phyloP scores from a whole-genome alignment of 2,113 vertebrate genomes.

The Crotalus tigris region DNA sequence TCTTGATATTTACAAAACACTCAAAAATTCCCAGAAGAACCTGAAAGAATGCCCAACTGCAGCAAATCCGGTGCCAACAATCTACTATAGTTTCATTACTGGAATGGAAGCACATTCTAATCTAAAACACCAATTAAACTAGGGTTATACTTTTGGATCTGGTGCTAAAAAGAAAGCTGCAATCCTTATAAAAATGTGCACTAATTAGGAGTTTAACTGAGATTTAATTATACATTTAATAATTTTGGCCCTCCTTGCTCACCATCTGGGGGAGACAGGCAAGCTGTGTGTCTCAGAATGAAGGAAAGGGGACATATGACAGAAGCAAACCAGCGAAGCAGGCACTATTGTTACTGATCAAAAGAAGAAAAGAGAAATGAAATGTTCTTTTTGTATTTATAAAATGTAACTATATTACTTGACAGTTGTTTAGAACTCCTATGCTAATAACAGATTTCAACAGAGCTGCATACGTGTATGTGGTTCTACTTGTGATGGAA shows the following conservation, averaged over 20 bases:
- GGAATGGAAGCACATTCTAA: neutral
- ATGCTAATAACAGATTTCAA: neutral
- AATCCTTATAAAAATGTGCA: neutral
- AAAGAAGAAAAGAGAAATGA: neutral
- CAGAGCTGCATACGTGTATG: neutral
- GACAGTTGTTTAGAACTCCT: neutral
- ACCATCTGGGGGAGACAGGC: neutral
- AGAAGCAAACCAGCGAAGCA: neutral
- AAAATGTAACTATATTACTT: neutral
- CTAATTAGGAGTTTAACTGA: neutral
- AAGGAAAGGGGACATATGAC: neutral
- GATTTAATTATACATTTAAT: neutral
- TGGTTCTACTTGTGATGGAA: neutral
- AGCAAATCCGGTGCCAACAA: neutral
- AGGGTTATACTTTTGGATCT: neutral
- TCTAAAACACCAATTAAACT: neutral
- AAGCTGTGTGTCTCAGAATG: neutral
- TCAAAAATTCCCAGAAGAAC: neutral
- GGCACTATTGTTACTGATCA: neutral
- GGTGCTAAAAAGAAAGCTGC: neutral
- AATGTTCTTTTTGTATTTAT: neutral
- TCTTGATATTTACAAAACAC: conserved; percentile 1
- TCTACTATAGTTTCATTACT: neutral
- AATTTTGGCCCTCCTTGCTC: neutral
- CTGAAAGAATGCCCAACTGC: neutral